Base-by-base conservation (phyloP, 2,797 vertebrate species). In the Eurystomus glaucurus region DNA sequence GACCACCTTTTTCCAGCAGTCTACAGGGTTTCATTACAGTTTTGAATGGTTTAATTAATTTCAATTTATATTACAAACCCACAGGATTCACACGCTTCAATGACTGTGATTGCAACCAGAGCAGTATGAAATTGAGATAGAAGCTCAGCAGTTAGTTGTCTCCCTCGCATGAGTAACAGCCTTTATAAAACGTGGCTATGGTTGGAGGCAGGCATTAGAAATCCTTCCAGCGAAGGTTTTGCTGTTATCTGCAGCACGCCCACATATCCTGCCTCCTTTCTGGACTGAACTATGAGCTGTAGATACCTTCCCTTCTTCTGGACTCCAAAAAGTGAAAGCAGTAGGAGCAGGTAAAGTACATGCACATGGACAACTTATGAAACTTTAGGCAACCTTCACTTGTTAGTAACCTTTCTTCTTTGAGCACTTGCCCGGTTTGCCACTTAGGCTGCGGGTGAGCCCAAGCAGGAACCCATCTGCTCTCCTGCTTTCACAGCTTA, bases 371-470 rank as follows among this genome's bases (percentile, higher is more conserved):
- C 60, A 86, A 14, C 21, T 50, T 41, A 41, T 2, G 37, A 37
- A 37, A 37, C 45, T 45, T 55, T 11, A 37, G 25, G 61, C 77
- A 37, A 81, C 13, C 14, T 57, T 81, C 6, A 16, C 9, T n/a
- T 62, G 14, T 17, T 25, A 37, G 11, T 16, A 65, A 81, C 33
- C 52, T 57, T n/a, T 55, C 8, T 7, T 48, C 25, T 57, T 22
- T 18, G 22, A 86, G 46, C 10, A 41, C 31, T 80, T 77, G n/a
- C 19, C 41, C 0, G 0, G 5, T 82, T 71, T 76, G 22, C 50
- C 17, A 7, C 1, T 10, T 2, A 14, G 0, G 2, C 61, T 62
- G 35, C 0, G 2, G 14, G 28, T 39, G 48, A 85, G 31, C 51
- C 25, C 21, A 68, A 35, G 45, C 37, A 81, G 60, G 31, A 58